A percentile compares a stretch with the other conserved stretches of the same genome.
Conservation (phyloP, 2,888 invertebrate genomes). For the Baccha elongata region DNA sequence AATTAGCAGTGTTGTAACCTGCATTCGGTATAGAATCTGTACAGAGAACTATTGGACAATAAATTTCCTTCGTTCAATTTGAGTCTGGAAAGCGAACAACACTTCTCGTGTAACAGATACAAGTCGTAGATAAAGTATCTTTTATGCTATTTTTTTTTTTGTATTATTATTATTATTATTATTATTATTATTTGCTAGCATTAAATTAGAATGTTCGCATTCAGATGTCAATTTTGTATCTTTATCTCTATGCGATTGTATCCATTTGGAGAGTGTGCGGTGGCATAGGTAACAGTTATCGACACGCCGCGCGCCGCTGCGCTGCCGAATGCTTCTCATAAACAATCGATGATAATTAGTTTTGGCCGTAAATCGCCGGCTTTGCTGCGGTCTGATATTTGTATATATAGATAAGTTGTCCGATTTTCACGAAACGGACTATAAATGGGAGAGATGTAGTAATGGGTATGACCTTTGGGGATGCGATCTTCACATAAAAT, state of each 20-base stretch:
- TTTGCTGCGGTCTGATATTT: slow-evolving; percentile 5
- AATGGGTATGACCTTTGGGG: slow-evolving; percentile 66
- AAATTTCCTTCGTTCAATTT: slow-evolving; percentile 61
- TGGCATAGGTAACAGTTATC: slow-evolving; percentile 29
- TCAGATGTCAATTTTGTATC: slow-evolving; percentile 68
- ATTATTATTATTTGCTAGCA: slow-evolving; percentile 21
- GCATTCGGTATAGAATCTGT: background rate
- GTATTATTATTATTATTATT: no score
- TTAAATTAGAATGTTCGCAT: slow-evolving; percentile 71
- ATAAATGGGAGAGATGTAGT: slow-evolving; percentile 46
- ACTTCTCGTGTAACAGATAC: slow-evolving; percentile 49
- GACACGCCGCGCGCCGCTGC: background rate
- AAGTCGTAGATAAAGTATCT: slow-evolving; percentile 55
- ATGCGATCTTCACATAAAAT: slow-evolving; percentile 58
- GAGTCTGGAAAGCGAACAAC: slow-evolving; percentile 29
- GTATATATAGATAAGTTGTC: slow-evolving; percentile 16
- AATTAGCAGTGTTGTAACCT: slow-evolving; percentile 71
- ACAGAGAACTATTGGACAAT: slow-evolving; percentile 60
- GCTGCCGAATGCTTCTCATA: slow-evolving; percentile 43
- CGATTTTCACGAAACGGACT: slow-evolving; percentile 46
- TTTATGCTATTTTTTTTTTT: slow-evolving; percentile 25
- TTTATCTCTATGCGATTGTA: slow-evolving; percentile 58
- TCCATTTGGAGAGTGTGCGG: slow-evolving; percentile 20
- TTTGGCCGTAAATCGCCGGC: slow-evolving; percentile 57
- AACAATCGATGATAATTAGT: slow-evolving; percentile 69